Base-by-base conservation (phyloP, 2,888 invertebrate species). In the Amblyteles armatorius region DNA sequence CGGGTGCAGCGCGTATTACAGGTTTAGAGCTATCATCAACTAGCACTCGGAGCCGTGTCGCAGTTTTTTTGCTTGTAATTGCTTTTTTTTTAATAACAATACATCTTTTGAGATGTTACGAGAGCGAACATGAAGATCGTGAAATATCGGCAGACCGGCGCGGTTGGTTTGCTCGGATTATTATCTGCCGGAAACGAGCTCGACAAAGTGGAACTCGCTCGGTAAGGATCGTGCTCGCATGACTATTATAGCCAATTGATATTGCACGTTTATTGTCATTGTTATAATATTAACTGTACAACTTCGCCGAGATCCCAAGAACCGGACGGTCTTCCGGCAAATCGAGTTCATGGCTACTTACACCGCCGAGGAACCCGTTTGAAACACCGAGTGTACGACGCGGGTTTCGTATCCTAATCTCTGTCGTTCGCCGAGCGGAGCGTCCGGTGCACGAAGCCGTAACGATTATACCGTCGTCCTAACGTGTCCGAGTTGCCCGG, bases 281-380 rank as follows among this genome's bases (percentile, higher is more conserved):
- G 33, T 48, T 36, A 22, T 44, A 65, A 71, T 71, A 57, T 57
- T 26, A 57, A 57, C 22, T 57, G 22, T 57, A 26, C 4, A 69
- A 40, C 29, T 72, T 55, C 63, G 48, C 22, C 36, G 33, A 11
- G 22, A 22, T 29, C 57, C 60, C 63, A 74, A 60, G 74, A 71
- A 85, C 80, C 83, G 81, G 80, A 81, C 79, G 57, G 82, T 85
- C 85, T 85, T 85, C 85, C 83, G 85, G 84, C 73, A 74, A 86
- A 87, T 85, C 87, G 85, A 77, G 87, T 87, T 85, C 84, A 78
- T 79, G 80, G 76, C 63, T 69, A 63, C 68, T 79, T 52, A 60
- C 69, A 67, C 55, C 55, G 50, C 60, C 63, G 79, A 82, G 77
- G 80, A 87, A 87, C 87, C 85, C 87, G 87, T 85, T 87, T 78